These are phyloP conservation scores for Squalus acanthias DNA, from an alignment of 2,797 vertebrate genomes.

Conservation along the genomic window DNA sequence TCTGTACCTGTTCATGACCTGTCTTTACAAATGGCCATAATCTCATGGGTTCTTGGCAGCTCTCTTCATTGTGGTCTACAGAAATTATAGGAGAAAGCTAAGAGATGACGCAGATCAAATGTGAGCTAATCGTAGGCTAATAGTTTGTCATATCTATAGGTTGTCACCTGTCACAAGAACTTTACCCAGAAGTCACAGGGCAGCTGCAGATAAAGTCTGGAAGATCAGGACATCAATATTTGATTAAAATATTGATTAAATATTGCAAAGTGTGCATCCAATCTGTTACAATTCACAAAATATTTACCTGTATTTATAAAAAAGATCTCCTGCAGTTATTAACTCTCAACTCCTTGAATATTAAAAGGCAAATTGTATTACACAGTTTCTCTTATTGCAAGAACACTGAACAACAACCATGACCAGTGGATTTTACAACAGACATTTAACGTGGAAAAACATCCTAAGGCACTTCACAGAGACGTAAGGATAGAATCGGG, in stretches of 20 bases:
- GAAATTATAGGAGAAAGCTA: background rate
- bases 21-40: background rate
- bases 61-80: background rate
- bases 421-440: too few relatives aligned
- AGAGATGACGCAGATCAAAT: background rate
- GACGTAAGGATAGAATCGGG: too few relatives aligned
- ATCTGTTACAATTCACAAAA: background rate
- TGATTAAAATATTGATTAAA: background rate
- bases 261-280: background rate
- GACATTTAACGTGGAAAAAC: too few relatives aligned
- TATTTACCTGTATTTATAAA: too few relatives aligned
- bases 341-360: too few relatives aligned
- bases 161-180: background rate
- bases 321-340: too few relatives aligned
- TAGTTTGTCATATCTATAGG: background rate
- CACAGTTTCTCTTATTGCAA: too few relatives aligned
- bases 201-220: background rate
- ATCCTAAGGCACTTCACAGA: too few relatives aligned
- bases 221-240: background rate
- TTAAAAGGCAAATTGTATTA: too few relatives aligned
- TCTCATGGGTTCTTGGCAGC: background rate
- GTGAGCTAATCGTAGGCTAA: background rate
- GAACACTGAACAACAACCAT: too few relatives aligned
- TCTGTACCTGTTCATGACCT: too few relatives aligned
- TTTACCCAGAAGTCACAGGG: too few relatives aligned